A percentile compares a stretch with the other conserved stretches of the same genome.
Conservation (phyloP, 2,113 vertebrate species). For the Ginglymostoma cirratum region DNA sequence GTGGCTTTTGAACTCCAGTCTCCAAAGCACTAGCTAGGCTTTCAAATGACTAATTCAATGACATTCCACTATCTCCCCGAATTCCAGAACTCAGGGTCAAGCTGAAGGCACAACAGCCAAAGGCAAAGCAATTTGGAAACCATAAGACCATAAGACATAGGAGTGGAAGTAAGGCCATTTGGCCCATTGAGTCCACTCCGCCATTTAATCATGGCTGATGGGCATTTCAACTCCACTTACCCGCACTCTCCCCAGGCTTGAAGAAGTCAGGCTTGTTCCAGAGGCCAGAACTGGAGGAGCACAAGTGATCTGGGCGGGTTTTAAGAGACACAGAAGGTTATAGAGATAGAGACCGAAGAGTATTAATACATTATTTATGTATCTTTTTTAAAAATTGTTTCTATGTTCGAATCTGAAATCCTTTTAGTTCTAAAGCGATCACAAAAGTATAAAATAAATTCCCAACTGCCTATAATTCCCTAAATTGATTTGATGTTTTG, state of each 20-base stretch:
- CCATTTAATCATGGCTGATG: too few species aligned
- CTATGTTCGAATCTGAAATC: not conserved
- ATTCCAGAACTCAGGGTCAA: not conserved
- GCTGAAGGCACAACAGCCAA: not conserved
- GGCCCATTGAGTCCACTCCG: too few species aligned
- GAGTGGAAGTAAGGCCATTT: too few species aligned
- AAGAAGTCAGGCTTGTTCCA: not conserved
- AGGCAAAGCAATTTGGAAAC: not conserved
- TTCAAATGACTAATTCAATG: too few species aligned
- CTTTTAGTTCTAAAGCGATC: not conserved
- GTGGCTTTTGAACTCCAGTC: too few species aligned
- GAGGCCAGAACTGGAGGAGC: not conserved
- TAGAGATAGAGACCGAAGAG: not conserved
- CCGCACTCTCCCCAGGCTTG: too few species aligned
- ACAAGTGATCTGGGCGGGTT: not conserved
- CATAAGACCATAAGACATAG: too few species aligned
- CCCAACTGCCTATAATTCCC: not conserved
- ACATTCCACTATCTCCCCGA: too few species aligned
- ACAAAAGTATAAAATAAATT: not conserved
- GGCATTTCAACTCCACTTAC: too few species aligned
- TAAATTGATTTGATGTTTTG: not conserved
- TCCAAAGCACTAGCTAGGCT: too few species aligned
- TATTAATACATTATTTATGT: not conserved
- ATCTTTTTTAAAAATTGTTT: not conserved
- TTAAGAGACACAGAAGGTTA: not conserved